phyloP scores from a whole-genome alignment of 2,113 vertebrate genomes.

The Halcyon malimbica region DNA sequence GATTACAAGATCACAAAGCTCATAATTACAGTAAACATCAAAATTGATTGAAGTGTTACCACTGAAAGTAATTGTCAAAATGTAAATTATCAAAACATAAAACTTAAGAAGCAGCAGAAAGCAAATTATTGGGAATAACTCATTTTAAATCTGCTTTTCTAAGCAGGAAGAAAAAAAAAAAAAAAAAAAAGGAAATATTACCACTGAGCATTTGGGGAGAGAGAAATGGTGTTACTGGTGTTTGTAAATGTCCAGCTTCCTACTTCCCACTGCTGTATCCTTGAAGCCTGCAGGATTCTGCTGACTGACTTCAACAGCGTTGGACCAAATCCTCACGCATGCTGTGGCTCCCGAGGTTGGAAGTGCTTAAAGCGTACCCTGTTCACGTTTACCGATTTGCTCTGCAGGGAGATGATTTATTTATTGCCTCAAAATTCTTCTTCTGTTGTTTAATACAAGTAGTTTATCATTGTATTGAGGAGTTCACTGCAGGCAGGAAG shows the following conservation, averaged over 20 bases:
- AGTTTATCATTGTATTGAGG: slow-evolving; percentile 65
- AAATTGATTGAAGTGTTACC: not conserved
- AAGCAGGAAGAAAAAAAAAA: not conserved
- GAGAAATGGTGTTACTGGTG: not conserved
- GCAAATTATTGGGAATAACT: not conserved
- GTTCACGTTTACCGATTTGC: not conserved
- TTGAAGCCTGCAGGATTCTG: not conserved
- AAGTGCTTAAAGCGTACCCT: not conserved
- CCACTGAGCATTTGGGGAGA: not conserved
- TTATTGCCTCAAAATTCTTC: slow-evolving; percentile 39
- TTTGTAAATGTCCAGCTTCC: not conserved
- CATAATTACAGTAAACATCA: not conserved
- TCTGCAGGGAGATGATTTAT: slow-evolving; percentile 31
- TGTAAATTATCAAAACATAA: not conserved
- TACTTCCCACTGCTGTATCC: not conserved
- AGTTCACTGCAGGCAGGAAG: slow-evolving; percentile 41
- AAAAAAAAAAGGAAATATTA: not conserved
- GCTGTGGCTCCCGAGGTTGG: slow-evolving; percentile 13
- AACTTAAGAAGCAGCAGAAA: not conserved
- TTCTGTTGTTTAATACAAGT: slow-evolving; percentile 45
- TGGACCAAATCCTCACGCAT: not conserved
- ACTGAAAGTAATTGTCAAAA: not conserved
- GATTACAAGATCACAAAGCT: not conserved
- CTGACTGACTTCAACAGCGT: not conserved
- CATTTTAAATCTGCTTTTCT: not conserved